Evolutionary conservation across 1,140 invertebrate genomes (phyloP), one percentile per base, ranked within the genome.

Genomic region (Nasonia vitripennis): DNA sequence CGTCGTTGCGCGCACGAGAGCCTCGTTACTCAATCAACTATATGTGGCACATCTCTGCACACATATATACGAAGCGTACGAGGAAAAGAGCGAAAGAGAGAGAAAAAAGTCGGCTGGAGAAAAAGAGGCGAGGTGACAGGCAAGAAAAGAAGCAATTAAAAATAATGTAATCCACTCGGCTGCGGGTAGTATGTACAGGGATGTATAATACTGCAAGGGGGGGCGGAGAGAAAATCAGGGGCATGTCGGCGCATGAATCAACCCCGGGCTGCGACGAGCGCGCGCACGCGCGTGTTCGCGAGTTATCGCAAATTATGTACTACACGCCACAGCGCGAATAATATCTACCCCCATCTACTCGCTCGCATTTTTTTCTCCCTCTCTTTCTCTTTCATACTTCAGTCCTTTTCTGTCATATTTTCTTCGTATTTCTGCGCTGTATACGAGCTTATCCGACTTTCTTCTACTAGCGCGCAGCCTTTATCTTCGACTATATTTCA

Each of bases 271-370:
- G 20, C 55, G 17, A n/a, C 55, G 55, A 62, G 51, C 4, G 48
- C 4, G 48, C 81, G n/a, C 75, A 51, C 82, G 83, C 62, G 62
- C 67, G 83, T 84, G 83, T 84, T 79, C 62, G 67, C 83, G 77
- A 79, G 83, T 84, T 84, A 84, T 84, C 83, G 83, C 83, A 79
- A 84, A 84, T 84, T 84, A 84, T 84, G 83, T 79, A 55, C 77
- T 79, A 73, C 77, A 84, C 68, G 68, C 77, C 37, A 84, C 62
- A n/a, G 55, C 62, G 67, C 75, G 31, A 84, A 55, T 77, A 68
- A 78, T 78, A 51, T 70, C 34, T 71, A 81, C 79, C 67, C 79
- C 17, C 51, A 20, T 23, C 77, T 70, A 37, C 34, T 31, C 10
- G 27, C n/a, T 37, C 11, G 17, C 73, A 20, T 74, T 74, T 45